Evolutionary conservation across 2,113 vertebrate species (phyloP).

Genomic region (Passer domesticus): DNA sequence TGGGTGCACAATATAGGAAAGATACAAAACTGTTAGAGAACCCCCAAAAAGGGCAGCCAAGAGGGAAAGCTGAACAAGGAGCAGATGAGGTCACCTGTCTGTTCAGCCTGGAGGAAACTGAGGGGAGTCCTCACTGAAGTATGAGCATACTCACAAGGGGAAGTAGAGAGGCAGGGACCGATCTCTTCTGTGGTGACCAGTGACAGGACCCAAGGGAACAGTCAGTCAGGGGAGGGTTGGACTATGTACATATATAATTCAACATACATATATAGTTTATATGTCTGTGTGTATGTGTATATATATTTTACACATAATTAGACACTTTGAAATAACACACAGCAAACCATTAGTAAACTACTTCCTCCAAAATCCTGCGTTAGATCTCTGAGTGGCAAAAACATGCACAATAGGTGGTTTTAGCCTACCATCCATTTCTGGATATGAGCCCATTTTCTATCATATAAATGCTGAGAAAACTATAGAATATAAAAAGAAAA

Average conservation of each 20-base stretch:
- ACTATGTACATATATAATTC: background rate
- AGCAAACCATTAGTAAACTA: conserved; percentile 72
- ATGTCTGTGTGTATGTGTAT: background rate
- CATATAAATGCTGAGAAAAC: conserved; percentile 85
- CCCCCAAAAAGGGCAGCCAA: background rate
- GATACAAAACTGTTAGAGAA: background rate
- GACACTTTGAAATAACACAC: background rate
- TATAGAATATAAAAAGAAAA: conserved; percentile 71
- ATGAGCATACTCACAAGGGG: too few relatives aligned
- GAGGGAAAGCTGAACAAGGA: background rate
- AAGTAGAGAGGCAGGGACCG: background rate
- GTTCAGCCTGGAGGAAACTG: background rate
- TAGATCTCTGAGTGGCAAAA: conserved; percentile 57
- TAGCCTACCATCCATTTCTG: conserved; percentile 97
- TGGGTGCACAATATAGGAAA: background rate
- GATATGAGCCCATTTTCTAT: conserved; percentile 96
- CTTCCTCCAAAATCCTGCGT: conserved; percentile 47
- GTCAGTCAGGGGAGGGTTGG: background rate
- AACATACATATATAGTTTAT: background rate
- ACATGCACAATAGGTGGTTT: conserved; percentile 68
- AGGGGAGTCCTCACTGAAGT: background rate
- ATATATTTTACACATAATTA: background rate
- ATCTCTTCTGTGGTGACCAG: background rate
- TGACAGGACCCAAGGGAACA: background rate
- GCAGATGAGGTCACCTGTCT: background rate